These are phyloP conservation scores for Melanaphis sacchari DNA, from an alignment of 1,140 invertebrate species.

Conservation along the genomic window DNA sequence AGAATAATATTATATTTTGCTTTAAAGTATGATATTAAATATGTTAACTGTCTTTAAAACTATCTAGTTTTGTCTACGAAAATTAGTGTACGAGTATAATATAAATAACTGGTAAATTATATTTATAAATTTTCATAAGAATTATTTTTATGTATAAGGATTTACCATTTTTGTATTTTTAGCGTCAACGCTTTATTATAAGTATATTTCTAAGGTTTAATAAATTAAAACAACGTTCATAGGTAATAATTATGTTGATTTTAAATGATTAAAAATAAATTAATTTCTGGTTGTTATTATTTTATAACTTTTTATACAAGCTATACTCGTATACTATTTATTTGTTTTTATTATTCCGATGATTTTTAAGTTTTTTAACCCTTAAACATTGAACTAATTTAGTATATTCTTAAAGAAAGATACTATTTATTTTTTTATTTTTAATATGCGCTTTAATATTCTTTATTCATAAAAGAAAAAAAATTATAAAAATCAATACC, in stretches of 20 bases:
- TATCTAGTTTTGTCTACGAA: too few species aligned
- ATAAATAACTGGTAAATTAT: too few species aligned
- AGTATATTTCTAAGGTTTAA: background rate
- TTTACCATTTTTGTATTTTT: background rate
- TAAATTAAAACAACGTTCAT: background rate
- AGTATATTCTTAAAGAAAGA: background rate
- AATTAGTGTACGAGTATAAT: too few species aligned
- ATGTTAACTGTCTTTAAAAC: too few species aligned
- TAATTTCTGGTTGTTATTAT: background rate
- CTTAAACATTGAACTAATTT: background rate
- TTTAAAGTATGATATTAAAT: too few species aligned
- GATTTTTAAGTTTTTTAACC: background rate
- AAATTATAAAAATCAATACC: too few species aligned
- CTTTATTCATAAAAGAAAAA: too few species aligned
- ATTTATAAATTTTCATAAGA: too few species aligned
- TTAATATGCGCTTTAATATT: too few species aligned
- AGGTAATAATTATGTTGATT: conserved; percentile 9
- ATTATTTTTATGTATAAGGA: background rate
- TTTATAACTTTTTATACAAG: background rate
- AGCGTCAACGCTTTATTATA: background rate
- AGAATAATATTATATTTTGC: too few species aligned
- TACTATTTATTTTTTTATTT: too few species aligned
- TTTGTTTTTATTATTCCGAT: background rate
- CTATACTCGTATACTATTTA: background rate
- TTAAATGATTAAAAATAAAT: conserved; percentile 1